phyloP scores from a whole-genome alignment of 2,888 invertebrate genomes.

The Tetramorium bicarinatum region DNA sequence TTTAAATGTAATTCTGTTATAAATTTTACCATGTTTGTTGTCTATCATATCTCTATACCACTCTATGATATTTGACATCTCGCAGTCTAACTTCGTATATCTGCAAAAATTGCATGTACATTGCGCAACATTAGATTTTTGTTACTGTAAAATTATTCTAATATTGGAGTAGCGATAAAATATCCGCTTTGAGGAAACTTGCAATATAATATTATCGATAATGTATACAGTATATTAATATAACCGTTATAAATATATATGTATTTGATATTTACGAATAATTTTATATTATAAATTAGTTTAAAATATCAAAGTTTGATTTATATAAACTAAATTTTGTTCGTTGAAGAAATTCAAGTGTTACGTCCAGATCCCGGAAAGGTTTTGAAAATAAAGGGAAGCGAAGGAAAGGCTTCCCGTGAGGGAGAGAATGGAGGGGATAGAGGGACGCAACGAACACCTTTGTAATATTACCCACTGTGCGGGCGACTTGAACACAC shows the following conservation, averaged over 20 bases:
- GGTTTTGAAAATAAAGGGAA: too few species aligned
- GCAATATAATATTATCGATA: neutral
- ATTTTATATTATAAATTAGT: slow-evolving; percentile 10
- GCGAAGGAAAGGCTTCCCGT: too few species aligned
- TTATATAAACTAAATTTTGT: neutral
- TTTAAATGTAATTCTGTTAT: neutral
- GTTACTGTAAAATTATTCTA: neutral
- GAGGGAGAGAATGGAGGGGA: too few species aligned
- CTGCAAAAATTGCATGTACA: slow-evolving; percentile 11
- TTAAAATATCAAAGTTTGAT: neutral
- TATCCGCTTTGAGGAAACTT: neutral
- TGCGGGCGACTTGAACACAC: too few species aligned
- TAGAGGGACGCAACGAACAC: too few species aligned
- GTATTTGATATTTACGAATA: neutral
- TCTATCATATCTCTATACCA: slow-evolving; percentile 82
- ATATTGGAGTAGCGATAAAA: neutral
- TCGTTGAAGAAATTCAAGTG: neutral
- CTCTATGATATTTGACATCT: slow-evolving; percentile 82
- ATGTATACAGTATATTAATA: neutral
- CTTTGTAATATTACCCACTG: too few species aligned
- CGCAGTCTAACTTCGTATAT: slow-evolving; percentile 36
- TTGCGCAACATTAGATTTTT: neutral
- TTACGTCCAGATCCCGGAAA: too few species aligned
- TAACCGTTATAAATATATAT: neutral
- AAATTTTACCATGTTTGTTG: slow-evolving; percentile 80